Percentiles rank a stretch among this genome's conserved stretches.
phyloP scores from a whole-genome alignment of 2,113 vertebrate species.

The Anguilla rostrata region DNA sequence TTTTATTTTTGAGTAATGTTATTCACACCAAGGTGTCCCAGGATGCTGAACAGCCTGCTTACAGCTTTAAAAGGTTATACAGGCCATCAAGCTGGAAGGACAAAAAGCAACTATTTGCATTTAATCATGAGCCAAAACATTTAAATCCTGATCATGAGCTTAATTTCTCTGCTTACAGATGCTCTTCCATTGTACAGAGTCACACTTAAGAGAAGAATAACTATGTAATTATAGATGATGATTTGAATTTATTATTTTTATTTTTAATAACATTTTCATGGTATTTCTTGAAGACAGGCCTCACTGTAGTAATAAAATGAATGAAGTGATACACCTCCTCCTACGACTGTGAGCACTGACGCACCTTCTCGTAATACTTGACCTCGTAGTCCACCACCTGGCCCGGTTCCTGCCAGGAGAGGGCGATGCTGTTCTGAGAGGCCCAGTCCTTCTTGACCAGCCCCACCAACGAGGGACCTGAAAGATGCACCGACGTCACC shows the following conservation, averaged over 20 bases:
- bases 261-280: neutral
- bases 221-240: neutral
- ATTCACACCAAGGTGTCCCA: too few species aligned
- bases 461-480: conserved; percentile 91
- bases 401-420: conserved; percentile 95
- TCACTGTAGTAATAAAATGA: neutral
- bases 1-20: too few species aligned
- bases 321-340: neutral
- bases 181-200: neutral
- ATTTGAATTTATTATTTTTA: neutral
- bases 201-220: neutral
- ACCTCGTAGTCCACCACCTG: conserved; percentile 97
- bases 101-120: too few species aligned
- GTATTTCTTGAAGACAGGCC: neutral
- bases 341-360: neutral
- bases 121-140: too few species aligned
- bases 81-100: too few species aligned
- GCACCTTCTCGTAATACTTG: conserved; percentile 97
- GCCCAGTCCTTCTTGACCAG: conserved; percentile 93
- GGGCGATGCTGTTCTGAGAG: conserved; percentile 92
- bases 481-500: neutral
- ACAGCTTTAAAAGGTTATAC: too few species aligned
- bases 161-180: neutral
- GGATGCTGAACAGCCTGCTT: too few species aligned
- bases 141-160: neutral